phyloP scores from a whole-genome alignment of 2,797 vertebrate genomes.

The Distichodus sexfasciatus region DNA sequence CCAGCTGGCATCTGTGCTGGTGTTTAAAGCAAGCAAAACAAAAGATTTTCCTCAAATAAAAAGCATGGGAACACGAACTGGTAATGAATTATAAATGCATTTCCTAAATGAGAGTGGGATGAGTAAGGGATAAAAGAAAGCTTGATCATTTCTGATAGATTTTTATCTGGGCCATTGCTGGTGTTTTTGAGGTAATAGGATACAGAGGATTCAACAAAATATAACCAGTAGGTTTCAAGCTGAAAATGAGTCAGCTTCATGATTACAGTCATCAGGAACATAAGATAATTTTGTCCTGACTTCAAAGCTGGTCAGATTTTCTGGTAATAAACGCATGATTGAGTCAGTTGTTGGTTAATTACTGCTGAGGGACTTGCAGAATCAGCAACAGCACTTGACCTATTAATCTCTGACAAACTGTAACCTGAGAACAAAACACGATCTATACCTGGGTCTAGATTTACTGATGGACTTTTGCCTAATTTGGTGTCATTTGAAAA shows the following conservation, averaged over 20 bases:
- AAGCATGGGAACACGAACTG: background rate
- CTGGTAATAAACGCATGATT: background rate
- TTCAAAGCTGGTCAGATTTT: background rate
- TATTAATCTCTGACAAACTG: conserved; percentile 57
- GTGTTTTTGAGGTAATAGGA: background rate
- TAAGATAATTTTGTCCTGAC: background rate
- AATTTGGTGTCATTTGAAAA: background rate
- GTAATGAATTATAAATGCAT: background rate
- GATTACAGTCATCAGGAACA: background rate
- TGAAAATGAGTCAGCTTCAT: background rate
- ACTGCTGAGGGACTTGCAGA: conserved; percentile 54
- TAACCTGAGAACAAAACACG: conserved; percentile 22
- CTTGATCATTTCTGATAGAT: background rate
- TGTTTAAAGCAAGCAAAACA: conserved; percentile 1
- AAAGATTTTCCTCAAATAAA: background rate
- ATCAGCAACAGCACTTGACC: conserved; percentile 48
- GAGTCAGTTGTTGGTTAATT: conserved; percentile 57
- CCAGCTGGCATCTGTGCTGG: conserved; percentile 9
- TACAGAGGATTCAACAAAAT: background rate
- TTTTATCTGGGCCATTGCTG: background rate
- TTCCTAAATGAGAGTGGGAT: background rate
- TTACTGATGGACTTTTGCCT: background rate
- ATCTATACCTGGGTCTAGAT: background rate
- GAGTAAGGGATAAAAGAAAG: background rate
- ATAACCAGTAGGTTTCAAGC: background rate